Conservation (phyloP, 2,113 vertebrate species). For the Podarcis muralis region DNA sequence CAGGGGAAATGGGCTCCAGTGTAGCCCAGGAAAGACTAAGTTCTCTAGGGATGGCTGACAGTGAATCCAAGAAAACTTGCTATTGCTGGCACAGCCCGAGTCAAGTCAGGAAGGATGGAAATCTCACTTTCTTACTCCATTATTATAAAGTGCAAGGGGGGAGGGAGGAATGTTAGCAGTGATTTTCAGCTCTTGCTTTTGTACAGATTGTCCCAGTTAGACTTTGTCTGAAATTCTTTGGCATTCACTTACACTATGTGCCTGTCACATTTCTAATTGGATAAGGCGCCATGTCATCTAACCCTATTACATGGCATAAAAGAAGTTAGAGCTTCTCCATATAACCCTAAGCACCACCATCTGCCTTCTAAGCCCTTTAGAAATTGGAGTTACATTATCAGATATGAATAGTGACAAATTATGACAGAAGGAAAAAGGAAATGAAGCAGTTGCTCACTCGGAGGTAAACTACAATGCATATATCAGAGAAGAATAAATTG, state of each 20-base stretch:
- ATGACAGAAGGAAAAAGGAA: slow-evolving; percentile 21
- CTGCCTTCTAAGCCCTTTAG: slow-evolving; percentile 44
- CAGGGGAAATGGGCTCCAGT: not conserved
- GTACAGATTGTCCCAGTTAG: slow-evolving; percentile 55
- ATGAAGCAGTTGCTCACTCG: not conserved
- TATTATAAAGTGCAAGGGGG: not conserved
- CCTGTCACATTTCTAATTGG: slow-evolving; percentile 59
- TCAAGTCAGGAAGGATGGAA: not conserved
- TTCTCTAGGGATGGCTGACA: not conserved
- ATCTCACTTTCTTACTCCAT: not conserved
- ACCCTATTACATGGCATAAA: slow-evolving; percentile 70
- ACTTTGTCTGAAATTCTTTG: slow-evolving; percentile 49
- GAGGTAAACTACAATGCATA: not conserved
- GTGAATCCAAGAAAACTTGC: not conserved
- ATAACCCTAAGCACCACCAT: slow-evolving; percentile 63
- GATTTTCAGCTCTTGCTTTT: slow-evolving; percentile 42
- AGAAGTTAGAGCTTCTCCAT: slow-evolving; percentile 58
- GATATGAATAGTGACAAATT: slow-evolving; percentile 52
- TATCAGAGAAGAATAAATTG: not conserved
- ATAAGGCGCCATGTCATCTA: slow-evolving; percentile 58
- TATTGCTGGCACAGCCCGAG: not conserved
- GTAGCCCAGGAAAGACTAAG: not conserved
- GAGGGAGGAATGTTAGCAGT: slow-evolving; percentile 52
- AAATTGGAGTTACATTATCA: slow-evolving; percentile 52
- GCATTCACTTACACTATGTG: slow-evolving; percentile 20